Percentiles rank a stretch among this genome's conserved stretches.
Evolutionary conservation across 1,140 invertebrate species (phyloP).

Genomic region (Homarus americanus): DNA sequence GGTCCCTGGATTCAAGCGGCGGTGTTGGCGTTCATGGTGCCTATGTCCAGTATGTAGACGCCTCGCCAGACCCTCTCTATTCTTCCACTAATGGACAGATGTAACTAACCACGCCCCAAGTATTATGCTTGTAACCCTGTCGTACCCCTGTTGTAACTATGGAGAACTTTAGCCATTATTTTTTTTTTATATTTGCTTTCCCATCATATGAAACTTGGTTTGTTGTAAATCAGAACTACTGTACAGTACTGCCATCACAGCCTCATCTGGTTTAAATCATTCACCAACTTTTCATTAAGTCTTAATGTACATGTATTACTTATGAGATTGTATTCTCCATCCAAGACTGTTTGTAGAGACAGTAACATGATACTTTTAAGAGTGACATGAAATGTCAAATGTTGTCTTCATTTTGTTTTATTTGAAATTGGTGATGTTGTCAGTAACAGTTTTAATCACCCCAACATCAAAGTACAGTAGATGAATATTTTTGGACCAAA

Average conservation of each 20-base stretch:
- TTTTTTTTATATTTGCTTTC: no score
- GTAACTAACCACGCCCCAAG: constrained; percentile 59
- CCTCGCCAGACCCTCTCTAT: constrained; percentile 60
- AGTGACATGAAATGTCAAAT: not conserved
- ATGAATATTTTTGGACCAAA: no score
- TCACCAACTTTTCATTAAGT: not conserved
- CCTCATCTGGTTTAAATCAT: not conserved
- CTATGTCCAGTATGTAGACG: constrained; percentile 71
- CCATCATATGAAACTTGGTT: not conserved
- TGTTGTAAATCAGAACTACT: constrained; percentile 1
- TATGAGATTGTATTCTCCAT: not conserved
- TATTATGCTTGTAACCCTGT: constrained; percentile 61
- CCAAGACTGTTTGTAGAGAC: not conserved
- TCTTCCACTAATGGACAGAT: constrained; percentile 65
- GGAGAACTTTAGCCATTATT: not conserved
- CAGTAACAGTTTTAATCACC: no score
- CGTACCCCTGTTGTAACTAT: constrained; percentile 47
- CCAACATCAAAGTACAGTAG: no score
- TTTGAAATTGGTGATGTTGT: not conserved
- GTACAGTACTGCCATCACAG: not conserved
- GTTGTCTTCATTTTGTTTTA: not conserved
- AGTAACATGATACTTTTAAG: not conserved
- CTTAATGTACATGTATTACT: not conserved
- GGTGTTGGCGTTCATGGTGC: constrained; percentile 56
- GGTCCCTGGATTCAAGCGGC: constrained; percentile 52